A percentile compares a stretch with the other conserved stretches of the same genome.
Evolutionary conservation across 2,113 vertebrate species (phyloP).

Genomic region (Dicerorhinus sumatrensis): DNA sequence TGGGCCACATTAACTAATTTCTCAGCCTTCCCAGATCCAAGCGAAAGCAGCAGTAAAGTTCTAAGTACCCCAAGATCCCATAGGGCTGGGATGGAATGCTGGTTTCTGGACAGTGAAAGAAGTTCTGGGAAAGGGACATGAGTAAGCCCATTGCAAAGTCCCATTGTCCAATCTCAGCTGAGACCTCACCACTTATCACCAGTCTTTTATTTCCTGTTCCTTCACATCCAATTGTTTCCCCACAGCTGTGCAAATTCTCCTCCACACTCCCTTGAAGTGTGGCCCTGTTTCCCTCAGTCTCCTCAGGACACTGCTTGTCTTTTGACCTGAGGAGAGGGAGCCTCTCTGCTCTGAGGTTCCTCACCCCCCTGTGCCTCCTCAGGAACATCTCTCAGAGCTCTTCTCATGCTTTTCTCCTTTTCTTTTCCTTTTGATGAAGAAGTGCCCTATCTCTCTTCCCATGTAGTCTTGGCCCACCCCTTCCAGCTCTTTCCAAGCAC

Average conservation of each 20-base stretch:
- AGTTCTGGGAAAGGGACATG: background rate
- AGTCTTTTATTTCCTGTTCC: background rate
- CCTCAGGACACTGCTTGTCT: background rate
- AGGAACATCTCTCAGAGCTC: background rate
- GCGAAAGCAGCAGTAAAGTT: background rate
- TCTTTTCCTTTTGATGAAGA: background rate
- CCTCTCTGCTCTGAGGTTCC: background rate
- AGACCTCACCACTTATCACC: background rate
- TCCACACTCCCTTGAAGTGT: background rate
- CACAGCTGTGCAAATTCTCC: background rate
- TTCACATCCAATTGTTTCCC: background rate
- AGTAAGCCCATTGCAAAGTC: background rate
- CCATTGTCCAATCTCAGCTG: background rate
- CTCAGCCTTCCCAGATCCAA: background rate
- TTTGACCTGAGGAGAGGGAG: background rate
- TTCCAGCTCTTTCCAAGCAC: background rate
- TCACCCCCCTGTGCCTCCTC: background rate
- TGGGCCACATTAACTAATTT: background rate
- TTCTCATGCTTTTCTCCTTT: background rate
- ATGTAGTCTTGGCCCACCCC: rapidly evolving
- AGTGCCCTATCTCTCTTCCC: background rate
- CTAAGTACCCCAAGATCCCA: background rate
- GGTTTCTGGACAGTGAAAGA: background rate
- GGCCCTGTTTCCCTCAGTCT: background rate
- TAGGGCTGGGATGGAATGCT: background rate